A percentile compares a stretch with the other conserved stretches of the same genome.
Conservation (phyloP, 1,140 invertebrate genomes). For the Drosophila orena region DNA sequence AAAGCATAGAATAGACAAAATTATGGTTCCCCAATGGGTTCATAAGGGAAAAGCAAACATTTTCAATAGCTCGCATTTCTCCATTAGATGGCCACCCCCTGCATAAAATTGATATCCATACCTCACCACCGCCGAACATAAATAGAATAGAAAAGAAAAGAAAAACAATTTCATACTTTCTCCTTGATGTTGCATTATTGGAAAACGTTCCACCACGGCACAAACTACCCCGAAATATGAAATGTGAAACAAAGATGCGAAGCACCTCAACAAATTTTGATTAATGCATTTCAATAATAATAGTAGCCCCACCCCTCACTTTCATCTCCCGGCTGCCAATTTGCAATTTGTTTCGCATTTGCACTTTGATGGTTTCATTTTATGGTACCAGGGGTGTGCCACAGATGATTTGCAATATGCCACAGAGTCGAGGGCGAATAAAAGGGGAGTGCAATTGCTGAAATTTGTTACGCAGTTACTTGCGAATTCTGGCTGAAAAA, state of each 20-base stretch:
- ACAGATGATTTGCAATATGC: conserved; percentile 48
- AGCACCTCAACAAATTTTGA: conserved; percentile 63
- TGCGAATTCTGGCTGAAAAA: conserved; percentile 11
- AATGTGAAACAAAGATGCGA: conserved; percentile 9
- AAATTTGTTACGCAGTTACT: conserved; percentile 29
- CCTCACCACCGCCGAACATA: conserved; percentile 5
- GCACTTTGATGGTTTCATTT: conserved; percentile 80
- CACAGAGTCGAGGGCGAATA: not conserved
- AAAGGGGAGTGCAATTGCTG: conserved; percentile 15
- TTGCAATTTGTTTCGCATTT: conserved; percentile 79
- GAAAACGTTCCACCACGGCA: conserved; percentile 13
- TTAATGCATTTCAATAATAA: conserved; percentile 76
- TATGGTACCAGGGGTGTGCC: conserved; percentile 38
- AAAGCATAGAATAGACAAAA: conserved; percentile 21
- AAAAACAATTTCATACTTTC: conserved; percentile 20
- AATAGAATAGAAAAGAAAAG: not conserved
- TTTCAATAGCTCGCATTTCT: conserved; percentile 17
- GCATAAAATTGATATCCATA: conserved; percentile 14
- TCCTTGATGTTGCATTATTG: conserved; percentile 61
- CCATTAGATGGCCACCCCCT: conserved; percentile 22
- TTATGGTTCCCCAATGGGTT: conserved; percentile 31
- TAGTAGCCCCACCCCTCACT: conserved; percentile 11
- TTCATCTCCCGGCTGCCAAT: conserved; percentile 49
- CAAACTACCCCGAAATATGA: conserved; percentile 46
- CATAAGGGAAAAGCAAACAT: conserved; percentile 26